A percentile compares a stretch with the other conserved stretches of the same genome.
Conservation (phyloP, 1,140 invertebrate species). For the Eriosoma lanigerum region DNA sequence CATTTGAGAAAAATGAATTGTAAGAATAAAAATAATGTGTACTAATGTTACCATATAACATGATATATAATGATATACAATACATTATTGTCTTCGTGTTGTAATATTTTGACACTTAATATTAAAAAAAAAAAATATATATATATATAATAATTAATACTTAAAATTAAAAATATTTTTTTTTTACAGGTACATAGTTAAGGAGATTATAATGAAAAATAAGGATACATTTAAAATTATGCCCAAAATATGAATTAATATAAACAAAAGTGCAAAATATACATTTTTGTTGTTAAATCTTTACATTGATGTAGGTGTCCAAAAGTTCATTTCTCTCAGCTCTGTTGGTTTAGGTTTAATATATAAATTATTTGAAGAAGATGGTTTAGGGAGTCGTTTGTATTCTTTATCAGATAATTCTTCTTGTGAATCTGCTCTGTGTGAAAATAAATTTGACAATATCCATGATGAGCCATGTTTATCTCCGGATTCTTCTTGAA, state of each 20-base stretch:
- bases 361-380: constrained; percentile 27
- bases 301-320: constrained; percentile 80
- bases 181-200: constrained; percentile 30
- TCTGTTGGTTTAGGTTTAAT: constrained; percentile 68
- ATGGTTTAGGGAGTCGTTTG: constrained; percentile 28
- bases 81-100: not conserved
- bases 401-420: constrained; percentile 39
- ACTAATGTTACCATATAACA: too few relatives aligned
- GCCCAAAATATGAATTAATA: not conserved
- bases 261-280: not conserved
- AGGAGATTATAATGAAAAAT: constrained; percentile 30
- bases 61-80: not conserved
- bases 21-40: too few relatives aligned
- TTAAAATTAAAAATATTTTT: constrained; percentile 23
- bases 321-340: constrained; percentile 79
- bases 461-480: constrained; percentile 38
- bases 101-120: constrained; percentile 6
- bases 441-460: constrained; percentile 47
- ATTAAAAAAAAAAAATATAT: not conserved
- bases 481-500: constrained; percentile 52
- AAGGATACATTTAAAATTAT: constrained; percentile 15
- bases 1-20: too few relatives aligned
- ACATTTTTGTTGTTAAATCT: constrained; percentile 5
- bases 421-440: constrained; percentile 44
- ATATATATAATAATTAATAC: not conserved